Conservation (phyloP, 1,140 invertebrate genomes). For the Drosophila rhopaloa region DNA sequence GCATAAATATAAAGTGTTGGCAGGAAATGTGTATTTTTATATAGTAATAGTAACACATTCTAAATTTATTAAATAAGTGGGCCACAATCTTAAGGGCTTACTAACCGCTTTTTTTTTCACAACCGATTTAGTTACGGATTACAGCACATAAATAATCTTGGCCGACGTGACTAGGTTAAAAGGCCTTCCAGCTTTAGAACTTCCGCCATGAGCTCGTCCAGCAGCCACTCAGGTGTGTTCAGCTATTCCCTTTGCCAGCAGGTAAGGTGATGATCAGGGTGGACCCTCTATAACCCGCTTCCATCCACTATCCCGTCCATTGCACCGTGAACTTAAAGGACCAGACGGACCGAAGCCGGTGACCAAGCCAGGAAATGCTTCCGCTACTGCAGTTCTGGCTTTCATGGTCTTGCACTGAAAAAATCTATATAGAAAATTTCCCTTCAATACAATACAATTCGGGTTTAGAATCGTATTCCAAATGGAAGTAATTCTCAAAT, state of each 20-base stretch:
- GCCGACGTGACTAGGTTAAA: slow-evolving; percentile 17
- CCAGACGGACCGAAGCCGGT: slow-evolving; percentile 12
- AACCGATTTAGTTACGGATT: slow-evolving; percentile 8
- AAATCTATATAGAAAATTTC: neutral
- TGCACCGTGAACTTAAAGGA: slow-evolving; percentile 31
- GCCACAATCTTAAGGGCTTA: neutral
- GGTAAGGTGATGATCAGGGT: slow-evolving; percentile 37
- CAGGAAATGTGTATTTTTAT: no score
- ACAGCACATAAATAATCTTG: slow-evolving; percentile 9
- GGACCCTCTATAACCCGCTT: slow-evolving; percentile 10
- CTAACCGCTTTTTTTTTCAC: neutral
- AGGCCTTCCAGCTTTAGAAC: slow-evolving; percentile 35
- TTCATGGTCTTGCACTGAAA: neutral
- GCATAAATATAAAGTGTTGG: no score
- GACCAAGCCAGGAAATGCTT: slow-evolving; percentile 21
- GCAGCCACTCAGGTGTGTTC: slow-evolving; percentile 44
- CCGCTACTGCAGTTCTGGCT: neutral
- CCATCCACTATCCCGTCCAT: slow-evolving; percentile 34
- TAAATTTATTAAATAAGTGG: neutral
- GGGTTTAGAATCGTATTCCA: no score
- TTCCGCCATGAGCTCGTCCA: slow-evolving; percentile 16
- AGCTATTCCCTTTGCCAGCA: slow-evolving; percentile 26
- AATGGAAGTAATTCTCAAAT: no score
- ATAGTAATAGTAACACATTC: neutral
- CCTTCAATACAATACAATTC: no score